Conservation (phyloP, 2,797 vertebrate species). For the Poeciliopsis infans region DNA sequence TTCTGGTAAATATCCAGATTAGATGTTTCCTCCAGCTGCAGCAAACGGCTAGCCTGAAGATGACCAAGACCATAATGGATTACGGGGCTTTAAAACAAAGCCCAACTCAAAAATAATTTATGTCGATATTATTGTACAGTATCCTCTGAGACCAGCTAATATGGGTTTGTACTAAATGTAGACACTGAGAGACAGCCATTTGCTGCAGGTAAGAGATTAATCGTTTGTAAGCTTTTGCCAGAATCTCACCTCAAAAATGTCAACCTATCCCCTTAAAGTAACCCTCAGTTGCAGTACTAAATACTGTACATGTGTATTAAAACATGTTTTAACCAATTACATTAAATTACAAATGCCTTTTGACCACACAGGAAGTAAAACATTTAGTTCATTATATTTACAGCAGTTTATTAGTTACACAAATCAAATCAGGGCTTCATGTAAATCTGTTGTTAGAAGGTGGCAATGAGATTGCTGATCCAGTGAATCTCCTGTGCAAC, state of each 20-base stretch:
- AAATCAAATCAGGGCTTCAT: slow-evolving; percentile 30
- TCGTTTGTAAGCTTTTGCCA: background rate
- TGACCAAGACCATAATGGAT: background rate
- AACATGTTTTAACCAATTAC: slow-evolving; percentile 23
- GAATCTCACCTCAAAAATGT: background rate
- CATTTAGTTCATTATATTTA: slow-evolving; percentile 69
- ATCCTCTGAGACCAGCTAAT: background rate
- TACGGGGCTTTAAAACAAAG: background rate
- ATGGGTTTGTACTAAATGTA: background rate
- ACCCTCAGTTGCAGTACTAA: slow-evolving; percentile 44
- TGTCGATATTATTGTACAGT: background rate
- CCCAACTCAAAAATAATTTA: background rate
- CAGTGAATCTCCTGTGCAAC: slow-evolving; percentile 43
- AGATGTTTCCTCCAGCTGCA: background rate
- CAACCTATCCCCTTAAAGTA: slow-evolving; percentile 16
- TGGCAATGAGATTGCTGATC: slow-evolving; percentile 40
- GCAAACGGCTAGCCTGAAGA: background rate
- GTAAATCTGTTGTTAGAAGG: slow-evolving; percentile 39
- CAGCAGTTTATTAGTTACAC: slow-evolving; percentile 55
- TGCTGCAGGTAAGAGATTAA: background rate
- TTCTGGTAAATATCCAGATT: background rate
- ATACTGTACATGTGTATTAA: slow-evolving; percentile 50
- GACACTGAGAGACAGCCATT: background rate
- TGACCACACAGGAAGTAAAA: slow-evolving; percentile 51
- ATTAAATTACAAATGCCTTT: slow-evolving; percentile 32